A percentile compares a stretch with the other conserved stretches of the same genome.
phyloP scores from a whole-genome alignment of 2,888 invertebrate species.

The Megalurothrips usitatus region DNA sequence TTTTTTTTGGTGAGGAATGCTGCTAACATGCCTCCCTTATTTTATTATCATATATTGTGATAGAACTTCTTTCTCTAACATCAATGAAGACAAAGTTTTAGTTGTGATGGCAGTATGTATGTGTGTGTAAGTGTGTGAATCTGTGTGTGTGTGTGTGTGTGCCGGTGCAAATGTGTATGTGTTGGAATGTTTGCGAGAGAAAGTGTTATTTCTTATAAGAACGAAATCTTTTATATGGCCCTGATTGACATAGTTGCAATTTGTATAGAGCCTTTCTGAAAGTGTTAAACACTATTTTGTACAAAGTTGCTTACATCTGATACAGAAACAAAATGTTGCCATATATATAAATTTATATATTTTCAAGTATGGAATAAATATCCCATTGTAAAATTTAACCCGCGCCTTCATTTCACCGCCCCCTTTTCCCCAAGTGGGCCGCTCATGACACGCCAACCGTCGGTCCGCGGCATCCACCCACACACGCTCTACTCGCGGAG shows the following conservation, averaged over 20 bases:
- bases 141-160: too few relatives aligned
- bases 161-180: too few relatives aligned
- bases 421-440: background rate
- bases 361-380: slow-evolving; percentile 18
- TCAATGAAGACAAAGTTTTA: slow-evolving; percentile 16
- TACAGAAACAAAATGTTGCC: slow-evolving; percentile 26
- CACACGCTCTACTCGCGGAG: too few relatives aligned
- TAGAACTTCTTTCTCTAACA: slow-evolving; percentile 21
- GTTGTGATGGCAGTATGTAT: slow-evolving; percentile 9
- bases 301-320: slow-evolving; percentile 18
- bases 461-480: too few relatives aligned
- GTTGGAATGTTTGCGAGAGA: background rate
- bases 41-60: slow-evolving; percentile 19
- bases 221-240: slow-evolving; percentile 5
- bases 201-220: slow-evolving; percentile 1
- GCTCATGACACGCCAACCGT: background rate
- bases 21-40: background rate
- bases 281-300: slow-evolving; percentile 25
- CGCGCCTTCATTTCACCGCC: background rate
- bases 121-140: background rate
- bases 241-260: slow-evolving; percentile 25
- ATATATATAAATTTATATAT: slow-evolving; percentile 26
- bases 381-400: background rate
- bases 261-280: slow-evolving; percentile 17
- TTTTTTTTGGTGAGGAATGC: background rate